Evolutionary conservation across 2,797 vertebrate genomes (phyloP), one percentile per base, ranked within the genome.

Genomic region (Centroberyx gerrardi): DNA sequence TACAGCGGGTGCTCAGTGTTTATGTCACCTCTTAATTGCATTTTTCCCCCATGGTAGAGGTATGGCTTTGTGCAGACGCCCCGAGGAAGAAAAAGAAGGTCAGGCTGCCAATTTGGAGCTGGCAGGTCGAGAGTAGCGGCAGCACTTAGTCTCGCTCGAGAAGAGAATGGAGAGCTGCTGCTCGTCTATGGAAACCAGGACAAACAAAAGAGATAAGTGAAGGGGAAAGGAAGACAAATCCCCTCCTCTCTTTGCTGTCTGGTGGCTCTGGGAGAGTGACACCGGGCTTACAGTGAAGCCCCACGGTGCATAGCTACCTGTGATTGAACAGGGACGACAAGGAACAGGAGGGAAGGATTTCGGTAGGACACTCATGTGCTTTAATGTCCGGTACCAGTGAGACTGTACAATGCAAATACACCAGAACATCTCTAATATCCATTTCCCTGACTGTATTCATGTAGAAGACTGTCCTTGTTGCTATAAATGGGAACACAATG

Each of bases 11-110:
- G 86, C 88, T 93, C 91, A 93, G 91, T 94, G 91, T 94, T 92
- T 92, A 93, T 93, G 90, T 94, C 91, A 93, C 91, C 92, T 93
- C 92, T 92, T 93, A 93, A 93, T 94, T 94, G 92, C 90, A 89
- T 92, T 92, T 88, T 66, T 70, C 83, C 85, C 87, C 88, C 87
- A 88, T 82, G 87, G 80, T 88, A 87, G 85, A 93, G 90, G 90
- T 92, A 90, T 80, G 85, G 90, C 90, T 92, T 94, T 93, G 90
- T 91, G 85, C 78, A 88, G 88, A 87, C 78, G 90, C 90, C 91
- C 87, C 74, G 51, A 91, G 90, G 87, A 93, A 93, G 90, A 91
- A 90, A 93, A 89, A 92, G 92, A 93, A 94, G 92, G 93, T 94
- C 92, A 93, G 88, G 90, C 90, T 91, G 93, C 91, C 93, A 95